Conservation (phyloP, 2,113 vertebrate species). For the Pica pica region DNA sequence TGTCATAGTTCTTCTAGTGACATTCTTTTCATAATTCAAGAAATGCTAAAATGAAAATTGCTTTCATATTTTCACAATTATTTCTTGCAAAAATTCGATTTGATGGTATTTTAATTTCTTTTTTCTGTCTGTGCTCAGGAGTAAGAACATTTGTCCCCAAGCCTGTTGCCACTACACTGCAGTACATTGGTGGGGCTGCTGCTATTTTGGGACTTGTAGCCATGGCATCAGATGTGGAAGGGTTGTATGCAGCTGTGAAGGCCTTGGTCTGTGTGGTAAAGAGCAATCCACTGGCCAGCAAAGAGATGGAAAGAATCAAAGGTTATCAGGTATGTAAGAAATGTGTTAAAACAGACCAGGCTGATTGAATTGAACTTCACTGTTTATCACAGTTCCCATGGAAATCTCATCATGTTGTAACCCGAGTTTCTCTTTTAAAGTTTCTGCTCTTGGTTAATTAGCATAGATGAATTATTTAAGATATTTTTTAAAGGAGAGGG, state of each 20-base stretch:
- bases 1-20: neutral
- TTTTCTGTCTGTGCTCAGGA: conserved; percentile 71
- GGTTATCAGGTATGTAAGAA: conserved; percentile 89
- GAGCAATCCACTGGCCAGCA: conserved; percentile 95
- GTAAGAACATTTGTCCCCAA: conserved; percentile 93
- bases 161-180: conserved; percentile 93
- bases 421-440: neutral
- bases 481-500: neutral
- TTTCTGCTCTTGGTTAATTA: neutral
- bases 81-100: neutral
- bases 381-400: neutral
- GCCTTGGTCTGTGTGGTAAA: conserved; percentile 97
- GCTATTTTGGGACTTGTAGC: conserved; percentile 96
- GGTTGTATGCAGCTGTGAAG: conserved; percentile 95
- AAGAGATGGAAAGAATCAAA: conserved; percentile 98
- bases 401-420: neutral
- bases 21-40: neutral
- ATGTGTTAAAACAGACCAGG: neutral
- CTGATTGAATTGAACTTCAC: neutral
- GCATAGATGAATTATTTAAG: neutral
- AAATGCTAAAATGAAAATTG: neutral
- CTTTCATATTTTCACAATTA: neutral
- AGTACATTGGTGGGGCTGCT: conserved; percentile 94
- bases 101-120: neutral
- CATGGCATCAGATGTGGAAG: conserved; percentile 98